Evolutionary conservation across 2,888 invertebrate species (phyloP).

Genomic region (Kuschelorhynchus macadamiae): DNA sequence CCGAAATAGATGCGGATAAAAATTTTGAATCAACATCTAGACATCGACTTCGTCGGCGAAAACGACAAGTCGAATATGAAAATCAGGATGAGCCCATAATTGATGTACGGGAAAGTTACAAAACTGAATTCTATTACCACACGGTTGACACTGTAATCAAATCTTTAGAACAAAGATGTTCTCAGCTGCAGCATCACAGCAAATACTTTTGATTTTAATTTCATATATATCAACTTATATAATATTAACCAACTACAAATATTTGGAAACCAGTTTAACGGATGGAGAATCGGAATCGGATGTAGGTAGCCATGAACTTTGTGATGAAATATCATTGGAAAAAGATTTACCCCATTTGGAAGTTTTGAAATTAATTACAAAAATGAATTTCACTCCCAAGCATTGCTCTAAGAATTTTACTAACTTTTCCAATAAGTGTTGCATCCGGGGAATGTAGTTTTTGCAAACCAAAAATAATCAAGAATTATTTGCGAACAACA

Average conservation of each 20-base stretch:
- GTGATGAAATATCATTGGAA: background rate
- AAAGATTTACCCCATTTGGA: background rate
- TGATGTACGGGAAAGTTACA: background rate
- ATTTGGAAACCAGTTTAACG: too few relatives aligned
- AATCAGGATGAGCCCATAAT: background rate
- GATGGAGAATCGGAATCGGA: too few relatives aligned
- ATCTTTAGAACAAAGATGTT: background rate
- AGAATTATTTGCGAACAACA: constrained; percentile 47
- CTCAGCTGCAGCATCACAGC: background rate
- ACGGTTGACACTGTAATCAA: background rate
- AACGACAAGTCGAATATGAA: background rate
- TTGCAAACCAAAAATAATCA: constrained; percentile 52
- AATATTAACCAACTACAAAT: too few relatives aligned
- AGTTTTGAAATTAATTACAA: too few relatives aligned
- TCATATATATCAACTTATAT: too few relatives aligned
- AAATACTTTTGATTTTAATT: too few relatives aligned
- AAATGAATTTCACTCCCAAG: constrained; percentile 3
- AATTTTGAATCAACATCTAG: background rate
- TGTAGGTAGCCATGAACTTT: constrained; percentile 2
- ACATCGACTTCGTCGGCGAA: background rate
- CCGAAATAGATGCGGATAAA: constrained; percentile 3
- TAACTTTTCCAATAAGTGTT: constrained; percentile 18
- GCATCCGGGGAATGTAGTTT: constrained; percentile 44
- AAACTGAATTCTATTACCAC: background rate
- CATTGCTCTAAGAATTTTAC: constrained; percentile 17